Evolutionary conservation across 2,888 invertebrate genomes (phyloP), one percentile per base, ranked within the genome.

Genomic region (Anthrax anthrax): DNA sequence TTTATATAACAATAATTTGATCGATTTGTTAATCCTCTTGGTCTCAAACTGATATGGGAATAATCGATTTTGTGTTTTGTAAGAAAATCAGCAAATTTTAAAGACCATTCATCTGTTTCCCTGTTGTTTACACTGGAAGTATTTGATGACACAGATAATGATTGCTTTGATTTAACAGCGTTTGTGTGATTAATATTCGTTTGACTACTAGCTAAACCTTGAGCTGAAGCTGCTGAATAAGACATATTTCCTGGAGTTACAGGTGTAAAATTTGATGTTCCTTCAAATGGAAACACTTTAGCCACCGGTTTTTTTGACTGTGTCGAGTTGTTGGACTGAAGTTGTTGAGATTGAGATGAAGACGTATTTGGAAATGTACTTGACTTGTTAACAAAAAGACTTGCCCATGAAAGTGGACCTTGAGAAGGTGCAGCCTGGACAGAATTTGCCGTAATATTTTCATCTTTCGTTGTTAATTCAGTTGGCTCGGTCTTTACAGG

Each of bases 1-100:
- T 96, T 96, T 51, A 95, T 89, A 62, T 95, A 96, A 71, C 96
- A 96, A 70, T 91, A 95, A 70, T 95, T 96, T 52, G 89, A 89
- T 53, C 85, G 81, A 68, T 96, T 96, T 45, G 85, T 85, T 42
- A 96, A 75, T 1, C 96, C 96, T 43, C 95, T 78, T 0, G 95
- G 94, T 58, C 85, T 76, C 39, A 95, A 71, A 50, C 86, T 80
- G 23, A 87, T 80, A 0, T 84, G 77, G 49, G 80, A 76, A 62
- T 85, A 84, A 62, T 89, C 87, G 57, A 88, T 72, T 58, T 78
- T 76, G 62, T 88, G 83, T 57, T 77, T 78, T 2, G 77, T 71
- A 49, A 91, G 71, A 66, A 80, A 84, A 64, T 88, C 88, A 78
- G 74, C 58, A 75, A 78, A 67, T 55, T 64, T 67, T 32, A 58